Conservation (phyloP, 2,888 invertebrate species). For the Aethes cnicana region DNA sequence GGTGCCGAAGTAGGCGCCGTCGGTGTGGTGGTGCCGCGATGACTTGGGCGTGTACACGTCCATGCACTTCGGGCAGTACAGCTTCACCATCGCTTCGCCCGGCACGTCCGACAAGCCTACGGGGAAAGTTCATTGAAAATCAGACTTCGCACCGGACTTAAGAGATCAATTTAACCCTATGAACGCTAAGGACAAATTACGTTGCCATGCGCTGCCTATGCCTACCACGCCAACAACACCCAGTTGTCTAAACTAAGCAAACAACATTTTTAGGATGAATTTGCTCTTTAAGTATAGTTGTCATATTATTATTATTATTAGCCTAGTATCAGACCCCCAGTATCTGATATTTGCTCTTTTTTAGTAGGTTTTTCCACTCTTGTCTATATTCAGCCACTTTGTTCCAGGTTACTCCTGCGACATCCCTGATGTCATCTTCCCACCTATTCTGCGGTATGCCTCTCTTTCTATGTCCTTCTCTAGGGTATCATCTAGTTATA, state of each 20-base stretch:
- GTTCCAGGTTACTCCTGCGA: neutral
- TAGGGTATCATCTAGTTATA: neutral
- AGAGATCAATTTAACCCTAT: too few species aligned
- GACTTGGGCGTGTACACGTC: slow-evolving; percentile 99
- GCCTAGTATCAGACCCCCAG: too few species aligned
- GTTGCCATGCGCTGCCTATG: too few species aligned
- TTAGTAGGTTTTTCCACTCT: slow-evolving; percentile 1
- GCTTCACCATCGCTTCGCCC: slow-evolving; percentile 99
- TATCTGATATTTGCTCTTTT: too few species aligned
- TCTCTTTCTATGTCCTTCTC: slow-evolving; percentile 9
- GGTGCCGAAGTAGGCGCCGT: slow-evolving; percentile 99
- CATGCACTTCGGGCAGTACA: slow-evolving; percentile 99
- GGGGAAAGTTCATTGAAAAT: too few species aligned
- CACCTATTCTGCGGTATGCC: slow-evolving; percentile 16
- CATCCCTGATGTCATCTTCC: slow-evolving; percentile 4
- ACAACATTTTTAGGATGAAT: too few species aligned
- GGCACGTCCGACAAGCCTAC: slow-evolving; percentile 98
- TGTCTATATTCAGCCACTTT: neutral
- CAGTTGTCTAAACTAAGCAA: too few species aligned
- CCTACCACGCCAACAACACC: too few species aligned
- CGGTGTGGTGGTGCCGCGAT: slow-evolving; percentile 98
- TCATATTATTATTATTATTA: too few species aligned
- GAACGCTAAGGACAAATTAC: too few species aligned
- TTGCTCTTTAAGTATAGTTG: too few species aligned
- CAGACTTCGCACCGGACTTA: too few species aligned